Conservation (phyloP, 2,113 vertebrate species). For the Buteo buteo region DNA sequence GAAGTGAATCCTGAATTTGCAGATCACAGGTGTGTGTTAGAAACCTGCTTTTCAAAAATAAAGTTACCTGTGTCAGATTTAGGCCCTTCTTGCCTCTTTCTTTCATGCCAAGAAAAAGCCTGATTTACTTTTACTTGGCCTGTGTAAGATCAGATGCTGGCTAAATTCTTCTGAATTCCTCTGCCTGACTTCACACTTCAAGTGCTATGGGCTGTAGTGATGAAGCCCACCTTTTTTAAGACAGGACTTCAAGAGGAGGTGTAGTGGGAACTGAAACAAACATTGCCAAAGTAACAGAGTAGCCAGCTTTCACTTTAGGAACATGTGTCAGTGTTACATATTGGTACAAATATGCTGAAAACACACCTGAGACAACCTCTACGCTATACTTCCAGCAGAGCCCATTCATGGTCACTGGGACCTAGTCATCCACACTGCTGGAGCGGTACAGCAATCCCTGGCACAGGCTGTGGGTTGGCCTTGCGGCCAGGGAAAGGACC, state of each 20-base stretch:
- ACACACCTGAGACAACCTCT: not conserved
- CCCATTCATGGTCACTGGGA: not conserved
- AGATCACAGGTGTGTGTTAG: not conserved
- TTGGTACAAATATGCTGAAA: not conserved
- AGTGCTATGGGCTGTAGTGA: no score
- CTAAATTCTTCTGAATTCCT: not conserved
- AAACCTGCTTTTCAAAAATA: not conserved
- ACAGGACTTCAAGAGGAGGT: not conserved
- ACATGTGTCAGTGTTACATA: accelerated
- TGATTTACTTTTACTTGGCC: not conserved
- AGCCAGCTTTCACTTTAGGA: not conserved
- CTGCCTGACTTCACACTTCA: not conserved
- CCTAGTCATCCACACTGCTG: not conserved
- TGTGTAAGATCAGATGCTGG: not conserved
- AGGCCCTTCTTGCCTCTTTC: not conserved
- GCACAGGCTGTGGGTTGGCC: not conserved
- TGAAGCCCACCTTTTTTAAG: not conserved
- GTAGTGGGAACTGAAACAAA: not conserved
- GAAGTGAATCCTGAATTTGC: not conserved
- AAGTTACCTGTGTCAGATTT: not conserved
- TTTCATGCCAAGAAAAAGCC: not conserved
- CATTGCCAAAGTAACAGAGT: not conserved
- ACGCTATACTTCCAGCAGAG: not conserved
- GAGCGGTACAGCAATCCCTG: not conserved
- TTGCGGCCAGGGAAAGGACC: no score